Evolutionary conservation across 53 echinoderm and acorn worm genomes (phyloP), one percentile per base, ranked within the genome.

Genomic region (Holothuria scabra): DNA sequence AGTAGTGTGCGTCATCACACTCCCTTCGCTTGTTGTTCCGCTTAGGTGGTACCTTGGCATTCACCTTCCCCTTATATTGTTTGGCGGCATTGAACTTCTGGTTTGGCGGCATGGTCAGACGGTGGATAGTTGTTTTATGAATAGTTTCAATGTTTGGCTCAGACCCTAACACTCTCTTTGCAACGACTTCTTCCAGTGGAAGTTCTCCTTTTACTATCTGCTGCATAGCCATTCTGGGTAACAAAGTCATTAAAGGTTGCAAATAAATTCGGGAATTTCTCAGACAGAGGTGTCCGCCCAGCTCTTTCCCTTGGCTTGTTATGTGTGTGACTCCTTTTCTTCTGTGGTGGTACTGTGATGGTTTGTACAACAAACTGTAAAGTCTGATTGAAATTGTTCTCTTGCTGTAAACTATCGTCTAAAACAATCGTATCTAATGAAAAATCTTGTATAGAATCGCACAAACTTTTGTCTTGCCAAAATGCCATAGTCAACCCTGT

Each of bases 1-100:
- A 70, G 68, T 59, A 84, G 67, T 84, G 89, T 21, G 85, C 3
- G 35, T 35, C 35, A 35, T 35, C 35, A 35, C 35, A 35, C 35
- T 35, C 35, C 35, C 6, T 35, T 35, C 35, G 35, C 35, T 35
- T 35, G 6, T 35, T 35, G 35, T 35, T 35, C 35, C 35, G 6
- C 35, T 35, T 4, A 35, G 35, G 35, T 35, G 35, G 35, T 35
- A 35, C 35, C 3, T 35, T 65, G 35, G 35, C 35, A 35, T 35
- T 35, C 35, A 35, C 35, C 6, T 35, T 35, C 35, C 35, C 35
- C 35, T 35, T 35, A 41, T 68, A 68, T n/a, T 20, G 12, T 34
- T 34, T 31, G 24, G 68, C 35, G 35, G 35, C 35, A 32, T 41
- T 35, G 21, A 33, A 34, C 34, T 60, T 60, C 61, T 60, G n/a